These are phyloP conservation scores for Ganaspis sp. DNA, from an alignment of 1,140 invertebrate genomes.

Conservation along the genomic window DNA sequence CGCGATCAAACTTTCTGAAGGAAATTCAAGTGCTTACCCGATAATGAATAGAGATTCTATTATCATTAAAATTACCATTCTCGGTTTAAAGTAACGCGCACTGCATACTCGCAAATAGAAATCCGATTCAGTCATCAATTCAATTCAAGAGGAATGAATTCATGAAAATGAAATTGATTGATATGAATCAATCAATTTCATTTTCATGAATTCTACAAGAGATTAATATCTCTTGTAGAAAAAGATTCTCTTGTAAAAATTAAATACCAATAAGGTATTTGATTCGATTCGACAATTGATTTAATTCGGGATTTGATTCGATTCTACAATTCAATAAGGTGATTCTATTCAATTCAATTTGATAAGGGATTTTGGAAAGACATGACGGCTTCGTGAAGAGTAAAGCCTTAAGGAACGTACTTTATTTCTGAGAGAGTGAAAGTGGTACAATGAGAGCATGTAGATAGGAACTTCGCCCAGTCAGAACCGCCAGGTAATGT, in stretches of 20 bases:
- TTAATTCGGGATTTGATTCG: too few relatives aligned
- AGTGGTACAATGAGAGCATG: conserved; percentile 5
- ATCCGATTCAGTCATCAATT: too few relatives aligned
- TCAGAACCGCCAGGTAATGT: background rate
- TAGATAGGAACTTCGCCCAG: background rate
- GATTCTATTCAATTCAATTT: too few relatives aligned
- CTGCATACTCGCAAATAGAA: background rate
- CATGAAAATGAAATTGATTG: too few relatives aligned
- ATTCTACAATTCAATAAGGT: too few relatives aligned
- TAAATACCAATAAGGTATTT: too few relatives aligned
- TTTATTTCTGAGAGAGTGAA: background rate
- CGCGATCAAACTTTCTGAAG: conserved; percentile 35
- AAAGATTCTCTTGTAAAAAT: too few relatives aligned
- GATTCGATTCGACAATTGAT: too few relatives aligned
- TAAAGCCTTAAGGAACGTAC: background rate
- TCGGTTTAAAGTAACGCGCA: background rate
- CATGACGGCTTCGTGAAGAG: background rate
- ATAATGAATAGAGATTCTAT: conserved; percentile 4
- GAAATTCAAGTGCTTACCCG: background rate
- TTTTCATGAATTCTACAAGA: too few relatives aligned
- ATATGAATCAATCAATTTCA: too few relatives aligned
- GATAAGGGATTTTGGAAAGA: background rate
- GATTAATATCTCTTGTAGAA: too few relatives aligned
- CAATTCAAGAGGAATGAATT: too few relatives aligned
- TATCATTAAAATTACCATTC: background rate